Conservation (phyloP, 2,113 vertebrate species). For the Perca fluviatilis region DNA sequence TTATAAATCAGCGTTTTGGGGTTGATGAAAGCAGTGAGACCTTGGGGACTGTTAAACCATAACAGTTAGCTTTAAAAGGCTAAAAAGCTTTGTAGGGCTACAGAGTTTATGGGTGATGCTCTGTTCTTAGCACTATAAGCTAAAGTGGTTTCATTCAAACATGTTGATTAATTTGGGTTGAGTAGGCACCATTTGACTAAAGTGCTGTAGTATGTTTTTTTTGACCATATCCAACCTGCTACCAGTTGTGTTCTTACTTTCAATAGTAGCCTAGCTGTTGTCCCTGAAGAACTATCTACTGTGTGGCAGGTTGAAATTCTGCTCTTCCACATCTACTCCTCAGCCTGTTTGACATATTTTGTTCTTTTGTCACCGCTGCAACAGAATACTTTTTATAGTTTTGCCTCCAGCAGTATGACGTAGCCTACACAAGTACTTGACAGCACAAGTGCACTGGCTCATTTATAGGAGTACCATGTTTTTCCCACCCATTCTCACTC, state of each 20-base stretch:
- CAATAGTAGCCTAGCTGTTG: background rate
- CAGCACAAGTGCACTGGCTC: conserved; percentile 53
- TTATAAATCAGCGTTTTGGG: background rate
- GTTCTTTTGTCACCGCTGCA: conserved; percentile 40
- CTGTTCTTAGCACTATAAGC: background rate
- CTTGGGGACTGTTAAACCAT: background rate
- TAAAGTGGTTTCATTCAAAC: background rate
- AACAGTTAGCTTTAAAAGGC: background rate
- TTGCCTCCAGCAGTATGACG: conserved; percentile 46
- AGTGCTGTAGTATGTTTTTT: background rate
- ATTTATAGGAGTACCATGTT: conserved; percentile 62
- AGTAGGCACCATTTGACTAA: background rate
- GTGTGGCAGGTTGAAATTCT: conserved; percentile 37
- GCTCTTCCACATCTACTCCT: conserved; percentile 45
- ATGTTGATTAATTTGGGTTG: background rate
- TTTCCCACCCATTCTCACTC: background rate
- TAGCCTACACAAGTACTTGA: conserved; percentile 40
- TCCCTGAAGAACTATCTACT: conserved; percentile 5
- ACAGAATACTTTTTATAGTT: conserved; percentile 47
- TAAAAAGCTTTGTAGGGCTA: background rate
- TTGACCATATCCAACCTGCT: background rate
- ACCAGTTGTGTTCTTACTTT: background rate
- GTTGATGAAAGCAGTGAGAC: background rate
- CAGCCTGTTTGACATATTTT: conserved; percentile 36
- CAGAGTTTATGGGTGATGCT: background rate